phyloP scores from a whole-genome alignment of 2,888 invertebrate species.

The Athetis lepigone region DNA sequence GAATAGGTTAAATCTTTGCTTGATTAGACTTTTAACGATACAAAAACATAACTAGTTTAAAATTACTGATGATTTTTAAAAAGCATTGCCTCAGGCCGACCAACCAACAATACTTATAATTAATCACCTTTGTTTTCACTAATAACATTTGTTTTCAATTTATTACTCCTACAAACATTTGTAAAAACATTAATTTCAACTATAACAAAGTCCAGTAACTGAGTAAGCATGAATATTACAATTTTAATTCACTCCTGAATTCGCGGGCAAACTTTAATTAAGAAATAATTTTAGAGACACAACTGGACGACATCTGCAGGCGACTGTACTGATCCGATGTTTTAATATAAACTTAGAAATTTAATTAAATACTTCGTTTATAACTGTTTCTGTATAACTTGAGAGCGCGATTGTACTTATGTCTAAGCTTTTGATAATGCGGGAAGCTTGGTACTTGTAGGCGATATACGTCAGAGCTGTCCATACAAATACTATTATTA shows the following conservation, averaged over 20 bases:
- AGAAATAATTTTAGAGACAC: constrained; percentile 67
- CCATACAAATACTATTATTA: no score
- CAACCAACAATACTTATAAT: not conserved
- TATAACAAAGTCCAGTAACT: constrained; percentile 28
- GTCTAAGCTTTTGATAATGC: constrained; percentile 6
- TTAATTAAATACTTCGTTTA: constrained; percentile 64
- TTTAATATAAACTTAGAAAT: constrained; percentile 65
- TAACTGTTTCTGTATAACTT: constrained; percentile 47
- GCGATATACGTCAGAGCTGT: no score
- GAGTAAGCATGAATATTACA: constrained; percentile 55
- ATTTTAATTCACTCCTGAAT: constrained; percentile 60
- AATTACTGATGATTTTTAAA: not conserved
- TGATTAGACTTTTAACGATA: not conserved
- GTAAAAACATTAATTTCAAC: constrained; percentile 41
- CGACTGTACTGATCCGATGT: constrained; percentile 58
- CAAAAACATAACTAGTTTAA: not conserved
- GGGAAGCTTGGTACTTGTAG: not conserved
- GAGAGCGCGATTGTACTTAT: constrained; percentile 17
- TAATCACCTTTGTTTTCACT: constrained; percentile 22
- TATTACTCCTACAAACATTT: constrained; percentile 31
- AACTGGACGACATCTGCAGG: constrained; percentile 65
- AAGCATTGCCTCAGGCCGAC: not conserved
- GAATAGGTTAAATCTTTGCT: not conserved
- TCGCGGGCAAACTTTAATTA: constrained; percentile 67
- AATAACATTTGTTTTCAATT: constrained; percentile 29